Conservation (phyloP, 2,113 vertebrate species). For the Neotoma lepida region DNA sequence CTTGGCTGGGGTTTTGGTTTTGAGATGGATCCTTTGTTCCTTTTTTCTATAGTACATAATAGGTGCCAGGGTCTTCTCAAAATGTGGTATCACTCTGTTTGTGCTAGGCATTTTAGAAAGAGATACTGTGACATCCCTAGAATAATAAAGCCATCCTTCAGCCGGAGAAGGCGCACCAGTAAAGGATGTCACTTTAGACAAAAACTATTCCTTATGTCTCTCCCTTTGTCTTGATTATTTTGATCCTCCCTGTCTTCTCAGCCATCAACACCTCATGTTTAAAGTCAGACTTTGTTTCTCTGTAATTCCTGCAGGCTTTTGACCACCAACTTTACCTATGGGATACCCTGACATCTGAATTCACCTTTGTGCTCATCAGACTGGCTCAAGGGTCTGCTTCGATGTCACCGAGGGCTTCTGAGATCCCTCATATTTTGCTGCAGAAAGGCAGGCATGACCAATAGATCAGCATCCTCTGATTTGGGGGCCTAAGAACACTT, state of each 20-base stretch:
- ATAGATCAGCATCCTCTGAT: not conserved
- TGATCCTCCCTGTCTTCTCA: not conserved
- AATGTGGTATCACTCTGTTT: not conserved
- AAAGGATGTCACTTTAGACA: slow-evolving; percentile 1
- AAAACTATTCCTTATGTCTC: not conserved
- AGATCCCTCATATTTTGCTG: not conserved
- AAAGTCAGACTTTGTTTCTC: slow-evolving; percentile 31
- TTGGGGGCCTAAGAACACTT: not conserved
- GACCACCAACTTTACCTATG: not conserved
- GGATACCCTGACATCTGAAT: not conserved
- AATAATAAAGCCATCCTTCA: not conserved
- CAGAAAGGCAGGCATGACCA: not conserved
- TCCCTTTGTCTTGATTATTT: slow-evolving; percentile 28
- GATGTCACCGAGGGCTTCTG: not conserved
- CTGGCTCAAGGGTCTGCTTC: slow-evolving; percentile 4
- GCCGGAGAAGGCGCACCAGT: not conserved
- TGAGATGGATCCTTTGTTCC: not conserved
- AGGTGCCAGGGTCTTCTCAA: not conserved
- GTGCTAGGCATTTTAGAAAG: not conserved
- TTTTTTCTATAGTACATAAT: not conserved
- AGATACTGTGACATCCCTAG: not conserved
- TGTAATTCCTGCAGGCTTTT: not conserved
- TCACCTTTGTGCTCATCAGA: not conserved
- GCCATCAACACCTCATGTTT: not conserved
- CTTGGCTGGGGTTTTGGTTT: not conserved